phyloP scores from a whole-genome alignment of 1,140 invertebrate species.

The Drosophila simulans region DNA sequence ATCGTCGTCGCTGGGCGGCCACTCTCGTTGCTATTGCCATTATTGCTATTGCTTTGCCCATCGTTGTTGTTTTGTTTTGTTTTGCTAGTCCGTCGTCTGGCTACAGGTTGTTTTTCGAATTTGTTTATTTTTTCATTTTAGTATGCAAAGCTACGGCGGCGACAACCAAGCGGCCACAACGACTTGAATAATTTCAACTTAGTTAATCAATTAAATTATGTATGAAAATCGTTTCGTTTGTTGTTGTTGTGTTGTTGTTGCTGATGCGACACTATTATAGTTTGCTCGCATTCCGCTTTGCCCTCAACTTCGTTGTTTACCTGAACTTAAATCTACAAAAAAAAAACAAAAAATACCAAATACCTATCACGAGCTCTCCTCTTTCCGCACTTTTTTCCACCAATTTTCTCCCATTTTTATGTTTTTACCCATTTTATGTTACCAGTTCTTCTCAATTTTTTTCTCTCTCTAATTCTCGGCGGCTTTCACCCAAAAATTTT shows the following conservation, averaged over 20 bases:
- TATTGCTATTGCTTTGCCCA: slow-evolving; percentile 4
- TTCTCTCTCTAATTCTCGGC: slow-evolving; percentile 1
- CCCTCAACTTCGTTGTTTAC: not conserved
- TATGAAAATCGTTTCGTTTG: slow-evolving; percentile 57
- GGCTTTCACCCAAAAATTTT: slow-evolving; percentile 36
- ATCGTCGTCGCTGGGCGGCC: slow-evolving; percentile 15
- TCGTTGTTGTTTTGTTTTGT: slow-evolving; percentile 17
- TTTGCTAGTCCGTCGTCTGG: slow-evolving; percentile 7
- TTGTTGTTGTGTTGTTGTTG: slow-evolving; percentile 3
- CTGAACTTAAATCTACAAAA: slow-evolving; percentile 10
- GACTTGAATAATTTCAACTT: slow-evolving; percentile 57
- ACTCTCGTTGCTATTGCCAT: slow-evolving; percentile 1
- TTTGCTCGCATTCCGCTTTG: slow-evolving; percentile 26
- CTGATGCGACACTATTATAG: slow-evolving; percentile 37
- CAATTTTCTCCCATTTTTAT: not conserved
- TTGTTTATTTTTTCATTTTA: slow-evolving; percentile 23
- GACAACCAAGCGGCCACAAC: not conserved
- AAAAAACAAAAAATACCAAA: slow-evolving; percentile 4
- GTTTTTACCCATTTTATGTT: not conserved
- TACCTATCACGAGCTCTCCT: not conserved
- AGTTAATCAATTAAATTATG: slow-evolving; percentile 62
- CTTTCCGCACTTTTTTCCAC: not conserved
- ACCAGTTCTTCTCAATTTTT: not conserved
- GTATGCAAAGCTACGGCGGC: slow-evolving; percentile 46
- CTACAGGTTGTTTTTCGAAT: slow-evolving; percentile 17